Evolutionary conservation across 1,140 invertebrate species (phyloP), one percentile per base, ranked within the genome.

Genomic region (Sitophilus oryzae): DNA sequence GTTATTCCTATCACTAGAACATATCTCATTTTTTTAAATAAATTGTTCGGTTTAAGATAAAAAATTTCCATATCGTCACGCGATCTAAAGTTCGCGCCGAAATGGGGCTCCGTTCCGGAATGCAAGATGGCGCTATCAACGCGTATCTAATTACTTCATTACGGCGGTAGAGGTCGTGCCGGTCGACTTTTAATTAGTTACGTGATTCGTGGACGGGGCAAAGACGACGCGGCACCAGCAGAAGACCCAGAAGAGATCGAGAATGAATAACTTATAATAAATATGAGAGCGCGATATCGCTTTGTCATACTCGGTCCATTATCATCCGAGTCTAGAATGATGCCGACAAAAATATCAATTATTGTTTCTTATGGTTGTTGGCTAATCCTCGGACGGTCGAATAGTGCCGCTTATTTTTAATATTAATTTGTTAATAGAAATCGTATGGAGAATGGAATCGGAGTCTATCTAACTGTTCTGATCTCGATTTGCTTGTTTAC

Each of bases 101-200:
- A 30, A 30, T 30, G 5, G 25, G 5, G 5, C 5, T 30, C 5
- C 5, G 25, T 30, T 11, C 5, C 5, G 25, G 25, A 47, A 47
- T 47, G 23, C 45, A 47, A 35, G n/a, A 47, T 47, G 45, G 45
- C 45, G 45, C 25, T 30, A 30, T 30, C 25, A 30, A 11, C 58
- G 58, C 58, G 58, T 60, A 54, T 60, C 58, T 60, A 60, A 60
- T 60, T 60, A 60, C 58, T 44, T 48, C 48, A 56, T 60, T 60
- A 60, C 56, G 51, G 18, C 11, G 23, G 18, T 36, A 51, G 34
- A 51, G 35, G 37, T 42, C 35, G 15, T 18, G 35, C 20, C 36
- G 20, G 38, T 51, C 48, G 52, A 22, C 16, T 23, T 42, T 60
- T 60, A 60, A 60, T 60, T 60, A 60, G 53, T 46, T 60, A 60